Evolutionary conservation across 2,797 vertebrate genomes (phyloP).

Genomic region (Sardinella longiceps): DNA sequence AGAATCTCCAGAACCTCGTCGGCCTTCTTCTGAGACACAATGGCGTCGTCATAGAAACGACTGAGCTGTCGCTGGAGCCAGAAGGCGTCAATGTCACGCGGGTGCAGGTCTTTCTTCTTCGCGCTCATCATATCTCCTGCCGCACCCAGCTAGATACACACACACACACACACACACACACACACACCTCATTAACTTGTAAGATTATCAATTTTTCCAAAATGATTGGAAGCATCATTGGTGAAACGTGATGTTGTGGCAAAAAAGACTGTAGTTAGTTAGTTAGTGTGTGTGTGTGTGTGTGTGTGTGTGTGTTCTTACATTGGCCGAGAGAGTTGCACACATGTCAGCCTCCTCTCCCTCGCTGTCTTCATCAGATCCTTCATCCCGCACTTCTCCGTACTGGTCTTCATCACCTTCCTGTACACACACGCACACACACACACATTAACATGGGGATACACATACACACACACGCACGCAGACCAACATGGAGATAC

Average conservation of each 20-base stretch:
- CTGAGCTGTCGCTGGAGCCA: conserved; percentile 98
- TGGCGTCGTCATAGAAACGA: conserved; percentile 97
- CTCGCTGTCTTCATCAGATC: conserved; percentile 93
- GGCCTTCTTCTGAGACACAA: conserved; percentile 96
- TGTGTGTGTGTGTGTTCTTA: conserved; percentile 67
- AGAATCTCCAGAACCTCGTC: conserved; percentile 96
- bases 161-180: conserved; percentile 7
- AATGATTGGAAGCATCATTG: too few species aligned
- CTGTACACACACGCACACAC: conserved; percentile 63
- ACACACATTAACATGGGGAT: neutral
- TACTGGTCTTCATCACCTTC: conserved; percentile 94
- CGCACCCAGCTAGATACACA: conserved; percentile 80
- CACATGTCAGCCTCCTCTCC: conserved; percentile 90
- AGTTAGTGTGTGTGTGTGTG: neutral
- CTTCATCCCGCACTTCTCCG: conserved; percentile 93
- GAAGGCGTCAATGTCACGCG: conserved; percentile 94
- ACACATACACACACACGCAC: neutral
- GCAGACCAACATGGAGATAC: too few species aligned
- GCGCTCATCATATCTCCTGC: conserved; percentile 93
- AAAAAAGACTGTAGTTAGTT: neutral
- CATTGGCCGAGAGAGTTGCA: conserved; percentile 91
- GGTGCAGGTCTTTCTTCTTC: conserved; percentile 97
- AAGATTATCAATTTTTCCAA: too few species aligned
- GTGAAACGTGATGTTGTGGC: too few species aligned
- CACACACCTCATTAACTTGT: too few species aligned